Conservation (phyloP, 2,797 vertebrate genomes). For the Acanthiza pusilla region DNA sequence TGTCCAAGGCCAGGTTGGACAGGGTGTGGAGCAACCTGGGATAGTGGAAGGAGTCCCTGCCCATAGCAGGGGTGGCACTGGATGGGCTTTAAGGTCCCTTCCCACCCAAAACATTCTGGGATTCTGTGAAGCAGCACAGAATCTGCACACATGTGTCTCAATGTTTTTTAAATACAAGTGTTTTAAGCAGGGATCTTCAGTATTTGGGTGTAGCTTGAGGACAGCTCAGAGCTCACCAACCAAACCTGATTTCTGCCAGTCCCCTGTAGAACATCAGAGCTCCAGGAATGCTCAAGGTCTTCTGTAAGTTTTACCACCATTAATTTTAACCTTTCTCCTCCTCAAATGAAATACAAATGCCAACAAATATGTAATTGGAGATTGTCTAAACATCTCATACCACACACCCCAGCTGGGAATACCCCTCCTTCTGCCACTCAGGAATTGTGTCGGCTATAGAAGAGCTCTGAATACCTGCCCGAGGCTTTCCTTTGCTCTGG, state of each 20-base stretch:
- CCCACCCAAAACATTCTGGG: neutral
- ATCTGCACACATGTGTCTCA: neutral
- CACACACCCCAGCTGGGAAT: neutral
- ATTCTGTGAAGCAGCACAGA: neutral
- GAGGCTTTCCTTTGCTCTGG: neutral
- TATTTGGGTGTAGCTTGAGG: neutral
- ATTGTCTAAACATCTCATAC: neutral
- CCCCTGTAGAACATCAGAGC: fast-evolving
- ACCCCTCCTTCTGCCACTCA: neutral
- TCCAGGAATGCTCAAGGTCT: neutral
- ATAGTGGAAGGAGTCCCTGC: neutral
- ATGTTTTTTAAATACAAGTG: neutral
- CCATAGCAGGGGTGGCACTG: neutral
- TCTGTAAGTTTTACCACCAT: neutral
- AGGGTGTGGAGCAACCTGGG: neutral
- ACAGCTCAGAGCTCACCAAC: neutral
- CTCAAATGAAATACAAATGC: neutral
- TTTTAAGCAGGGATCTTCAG: neutral
- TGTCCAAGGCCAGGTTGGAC: neutral
- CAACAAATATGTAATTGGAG: neutral
- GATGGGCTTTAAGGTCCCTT: neutral
- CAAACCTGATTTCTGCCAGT: neutral
- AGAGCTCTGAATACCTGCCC: neutral
- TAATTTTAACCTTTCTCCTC: neutral
- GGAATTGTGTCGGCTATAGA: neutral